phyloP scores from a whole-genome alignment of 1,140 invertebrate species.

The Heliconius hermathena region DNA sequence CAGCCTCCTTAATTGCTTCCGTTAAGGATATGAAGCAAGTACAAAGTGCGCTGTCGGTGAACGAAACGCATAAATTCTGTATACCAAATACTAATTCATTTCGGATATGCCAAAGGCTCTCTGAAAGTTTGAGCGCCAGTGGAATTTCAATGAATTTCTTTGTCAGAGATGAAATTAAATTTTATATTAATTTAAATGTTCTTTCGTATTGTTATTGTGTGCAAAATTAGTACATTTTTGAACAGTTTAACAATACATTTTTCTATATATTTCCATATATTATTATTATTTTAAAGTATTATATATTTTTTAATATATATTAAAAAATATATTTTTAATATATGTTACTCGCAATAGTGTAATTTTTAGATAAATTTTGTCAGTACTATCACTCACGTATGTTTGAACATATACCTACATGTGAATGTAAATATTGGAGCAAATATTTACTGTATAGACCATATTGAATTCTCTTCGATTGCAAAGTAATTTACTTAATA shows the following conservation, averaged over 20 bases:
- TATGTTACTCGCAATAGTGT: too few relatives aligned
- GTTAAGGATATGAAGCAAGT: conserved; percentile 48
- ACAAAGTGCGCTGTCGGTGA: conserved; percentile 32
- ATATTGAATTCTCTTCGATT: background rate
- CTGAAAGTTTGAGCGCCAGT: conserved; percentile 18
- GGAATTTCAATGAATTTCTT: conserved; percentile 28
- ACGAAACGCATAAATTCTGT: conserved; percentile 26
- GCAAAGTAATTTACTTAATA: background rate
- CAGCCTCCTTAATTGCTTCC: conserved; percentile 45
- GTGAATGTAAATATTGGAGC: background rate
- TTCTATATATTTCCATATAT: too few relatives aligned
- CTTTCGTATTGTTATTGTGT: background rate
- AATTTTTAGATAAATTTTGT: too few relatives aligned
- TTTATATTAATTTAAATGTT: conserved; percentile 18
- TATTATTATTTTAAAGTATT: too few relatives aligned
- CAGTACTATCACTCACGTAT: too few relatives aligned
- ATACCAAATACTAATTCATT: conserved; percentile 24
- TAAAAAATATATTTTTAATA: too few relatives aligned
- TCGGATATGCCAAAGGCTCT: conserved; percentile 5
- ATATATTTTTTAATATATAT: too few relatives aligned
- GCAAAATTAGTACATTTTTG: background rate
- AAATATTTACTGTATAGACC: background rate
- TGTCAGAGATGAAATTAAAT: conserved; percentile 14
- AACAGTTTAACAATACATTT: too few relatives aligned
- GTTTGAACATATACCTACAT: background rate